Evolutionary conservation across 2,888 invertebrate species (phyloP), one percentile per base, ranked within the genome.

Genomic region (Acanthopleura granulata): DNA sequence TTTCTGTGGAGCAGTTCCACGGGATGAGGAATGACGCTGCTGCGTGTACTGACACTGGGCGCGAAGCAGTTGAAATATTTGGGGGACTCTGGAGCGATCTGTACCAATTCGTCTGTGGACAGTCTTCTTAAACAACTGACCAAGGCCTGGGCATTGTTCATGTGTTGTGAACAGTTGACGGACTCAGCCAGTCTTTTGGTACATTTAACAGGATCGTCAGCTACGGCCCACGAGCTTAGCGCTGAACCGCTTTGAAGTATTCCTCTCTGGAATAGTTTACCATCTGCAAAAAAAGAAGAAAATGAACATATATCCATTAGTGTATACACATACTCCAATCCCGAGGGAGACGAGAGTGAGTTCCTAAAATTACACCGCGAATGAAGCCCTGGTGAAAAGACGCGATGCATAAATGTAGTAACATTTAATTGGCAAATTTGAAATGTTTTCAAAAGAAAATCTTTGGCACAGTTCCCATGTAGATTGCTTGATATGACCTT

Each of bases 181-280:
- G 70, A 62, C 25, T 75, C 73, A 11, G 81, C 79, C 40, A 83
- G 73, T 49, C 79, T 62, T 18, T 72, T 66, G 69, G 81, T 77
- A 69, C 76, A 78, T n/a, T 71, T 66, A 14, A 78, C 61, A 15
- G 84, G 84, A 70, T 80, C 75, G n/a, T 74, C 27, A 16, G 76
- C 74, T 49, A 82, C 72, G 9, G 83, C 81, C 83, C 84, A 83
- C 14, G 77, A 74, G 62, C 80, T 79, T 66, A 84, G 72, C 18
- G 83, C 79, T 9, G 96, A 95, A 6, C 97, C 96, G 76, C 97
- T 95, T 95, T 97, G 95, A 77, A 98, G 92, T 87, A 98, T 95
- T 16, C 96, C 95, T 73, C 97, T 93, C 90, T 96, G 94, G 72
- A 83, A 81, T 29, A 82, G 76, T 30, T 74, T 76, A 40, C 74